Evolutionary conservation across 2,888 invertebrate genomes (phyloP).

Genomic region (Hymenopus coronatus): DNA sequence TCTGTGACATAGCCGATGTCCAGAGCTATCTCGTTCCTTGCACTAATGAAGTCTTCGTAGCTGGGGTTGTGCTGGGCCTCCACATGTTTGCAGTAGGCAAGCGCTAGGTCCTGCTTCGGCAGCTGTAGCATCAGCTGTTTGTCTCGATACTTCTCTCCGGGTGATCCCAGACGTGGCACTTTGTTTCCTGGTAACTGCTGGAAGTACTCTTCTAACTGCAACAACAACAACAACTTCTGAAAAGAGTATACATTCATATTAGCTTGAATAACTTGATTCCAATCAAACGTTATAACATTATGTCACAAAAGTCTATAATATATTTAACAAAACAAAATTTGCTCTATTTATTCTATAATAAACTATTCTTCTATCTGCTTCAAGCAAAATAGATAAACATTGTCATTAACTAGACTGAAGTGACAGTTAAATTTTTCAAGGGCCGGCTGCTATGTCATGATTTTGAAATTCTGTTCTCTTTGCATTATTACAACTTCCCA

Average conservation of each 20-base stretch:
- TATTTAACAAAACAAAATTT: too few relatives aligned
- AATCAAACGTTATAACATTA: too few relatives aligned
- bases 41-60: constrained; percentile 91
- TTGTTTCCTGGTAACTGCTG: constrained; percentile 80
- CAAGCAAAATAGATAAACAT: too few relatives aligned
- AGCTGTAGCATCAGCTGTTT: constrained; percentile 83
- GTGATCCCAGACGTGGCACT: constrained; percentile 67
- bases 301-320: too few relatives aligned
- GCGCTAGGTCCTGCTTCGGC: constrained; percentile 90
- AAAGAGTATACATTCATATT: neutral
- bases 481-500: too few relatives aligned
- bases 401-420: too few relatives aligned
- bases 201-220: constrained; percentile 90
- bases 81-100: constrained; percentile 84
- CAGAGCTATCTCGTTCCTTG: constrained; percentile 91
- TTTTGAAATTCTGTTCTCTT: too few relatives aligned
- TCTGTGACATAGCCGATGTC: constrained; percentile 68
- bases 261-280: too few relatives aligned
- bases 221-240: constrained; percentile 32
- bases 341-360: too few relatives aligned
- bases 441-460: too few relatives aligned
- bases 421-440: too few relatives aligned
- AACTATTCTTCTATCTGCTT: too few relatives aligned
- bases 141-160: constrained; percentile 77
- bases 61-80: constrained; percentile 73